Percentiles rank a stretch among this genome's conserved stretches.
Evolutionary conservation across 2,113 vertebrate genomes (phyloP).

Genomic region (Spea multiplicata): DNA sequence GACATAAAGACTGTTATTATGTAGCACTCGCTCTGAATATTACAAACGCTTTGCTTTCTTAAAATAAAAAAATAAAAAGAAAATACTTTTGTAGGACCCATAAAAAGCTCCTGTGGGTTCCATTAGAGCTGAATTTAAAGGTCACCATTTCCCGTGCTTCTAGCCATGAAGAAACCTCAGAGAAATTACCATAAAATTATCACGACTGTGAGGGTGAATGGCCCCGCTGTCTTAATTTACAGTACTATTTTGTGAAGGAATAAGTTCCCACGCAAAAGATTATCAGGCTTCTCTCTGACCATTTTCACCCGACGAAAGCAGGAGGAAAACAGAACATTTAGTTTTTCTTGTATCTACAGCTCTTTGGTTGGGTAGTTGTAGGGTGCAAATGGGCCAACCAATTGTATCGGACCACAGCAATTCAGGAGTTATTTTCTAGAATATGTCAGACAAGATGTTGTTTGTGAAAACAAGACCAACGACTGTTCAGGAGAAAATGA

Average conservation of each 20-base stretch:
- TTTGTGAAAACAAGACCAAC: too few relatives aligned
- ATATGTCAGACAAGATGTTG: too few relatives aligned
- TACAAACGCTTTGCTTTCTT: slow-evolving; percentile 30
- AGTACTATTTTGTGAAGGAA: slow-evolving; percentile 40
- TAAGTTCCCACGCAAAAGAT: slow-evolving; percentile 36
- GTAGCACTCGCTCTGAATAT: slow-evolving; percentile 28
- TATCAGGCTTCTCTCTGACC: slow-evolving; percentile 33
- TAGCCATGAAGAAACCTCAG: slow-evolving; percentile 12
- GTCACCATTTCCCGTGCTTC: slow-evolving; percentile 18
- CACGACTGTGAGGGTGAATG: slow-evolving; percentile 35
- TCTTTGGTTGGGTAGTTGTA: neutral
- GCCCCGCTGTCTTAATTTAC: slow-evolving; percentile 38
- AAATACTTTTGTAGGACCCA: slow-evolving; percentile 28
- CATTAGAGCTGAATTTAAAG: slow-evolving; percentile 36
- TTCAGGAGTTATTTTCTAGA: too few relatives aligned
- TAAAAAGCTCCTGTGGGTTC: slow-evolving; percentile 32
- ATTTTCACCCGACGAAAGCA: slow-evolving; percentile 5
- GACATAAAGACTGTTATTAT: slow-evolving; percentile 41
- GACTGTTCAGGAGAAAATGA: too few relatives aligned
- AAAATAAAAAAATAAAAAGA: slow-evolving; percentile 24
- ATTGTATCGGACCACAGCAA: neutral
- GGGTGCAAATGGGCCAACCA: neutral
- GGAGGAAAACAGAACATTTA: slow-evolving; percentile 5
- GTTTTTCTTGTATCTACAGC: neutral
- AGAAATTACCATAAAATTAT: slow-evolving; percentile 37